Percentiles rank a stretch among this genome's conserved stretches.
Conservation (phyloP, 2,888 invertebrate genomes). For the Rhagonycha fulva region DNA sequence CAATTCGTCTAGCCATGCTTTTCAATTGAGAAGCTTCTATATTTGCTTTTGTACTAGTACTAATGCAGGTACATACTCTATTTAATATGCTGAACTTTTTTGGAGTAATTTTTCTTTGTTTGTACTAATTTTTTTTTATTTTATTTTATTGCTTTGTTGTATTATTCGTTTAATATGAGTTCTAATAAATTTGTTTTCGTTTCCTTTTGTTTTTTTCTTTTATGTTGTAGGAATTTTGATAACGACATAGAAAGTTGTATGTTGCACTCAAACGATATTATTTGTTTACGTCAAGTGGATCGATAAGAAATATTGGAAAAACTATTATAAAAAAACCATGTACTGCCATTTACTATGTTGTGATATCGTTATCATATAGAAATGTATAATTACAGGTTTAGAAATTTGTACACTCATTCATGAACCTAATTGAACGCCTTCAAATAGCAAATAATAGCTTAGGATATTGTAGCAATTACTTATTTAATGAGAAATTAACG, state of each 20-base stretch:
- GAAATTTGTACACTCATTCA: not conserved
- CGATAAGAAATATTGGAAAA: not conserved
- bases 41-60: not conserved
- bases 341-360: not conserved
- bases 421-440: not conserved
- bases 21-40: not conserved
- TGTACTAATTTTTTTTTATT: not conserved
- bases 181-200: not conserved
- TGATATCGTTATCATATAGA: not conserved
- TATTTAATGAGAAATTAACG: not conserved
- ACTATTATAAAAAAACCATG: not conserved
- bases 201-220: not conserved
- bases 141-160: not conserved
- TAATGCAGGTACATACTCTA: too few relatives aligned
- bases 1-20: not conserved
- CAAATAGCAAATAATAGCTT: not conserved
- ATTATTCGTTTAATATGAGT: not conserved
- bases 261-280: not conserved
- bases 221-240: not conserved
- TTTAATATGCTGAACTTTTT: too few relatives aligned
- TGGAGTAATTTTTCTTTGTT: too few relatives aligned
- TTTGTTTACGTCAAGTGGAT: not conserved
- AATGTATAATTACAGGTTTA: not conserved
- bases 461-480: not conserved
- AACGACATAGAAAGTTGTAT: not conserved